A percentile compares a stretch with the other conserved stretches of the same genome.
Evolutionary conservation across 2,113 vertebrate species (phyloP).

Genomic region (Micronycteris hirsuta): DNA sequence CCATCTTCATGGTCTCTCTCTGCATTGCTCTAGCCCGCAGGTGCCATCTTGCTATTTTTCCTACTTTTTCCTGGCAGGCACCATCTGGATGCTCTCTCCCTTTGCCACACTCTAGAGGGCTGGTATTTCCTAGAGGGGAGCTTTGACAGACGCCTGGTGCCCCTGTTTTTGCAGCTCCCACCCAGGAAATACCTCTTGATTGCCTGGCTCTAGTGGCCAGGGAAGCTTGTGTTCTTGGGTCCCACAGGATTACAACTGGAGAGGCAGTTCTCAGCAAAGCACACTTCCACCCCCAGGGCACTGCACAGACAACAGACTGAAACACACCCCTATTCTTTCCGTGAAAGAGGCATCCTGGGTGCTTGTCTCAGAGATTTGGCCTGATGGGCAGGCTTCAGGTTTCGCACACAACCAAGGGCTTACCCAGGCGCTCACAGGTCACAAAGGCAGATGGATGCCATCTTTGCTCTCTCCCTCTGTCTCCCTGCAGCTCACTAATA

Average conservation of each 20-base stretch:
- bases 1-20: background rate
- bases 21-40: background rate
- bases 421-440: background rate
- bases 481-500: background rate
- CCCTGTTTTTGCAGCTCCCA: background rate
- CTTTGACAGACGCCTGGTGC: background rate
- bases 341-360: background rate
- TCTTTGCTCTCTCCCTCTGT: background rate
- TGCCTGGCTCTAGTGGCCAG: background rate
- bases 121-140: background rate
- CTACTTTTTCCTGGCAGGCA: background rate
- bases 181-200: background rate
- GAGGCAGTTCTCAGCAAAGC: background rate
- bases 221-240: background rate
- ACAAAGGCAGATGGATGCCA: background rate
- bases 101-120: background rate
- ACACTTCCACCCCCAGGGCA: background rate
- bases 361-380: background rate
- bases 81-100: background rate
- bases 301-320: background rate
- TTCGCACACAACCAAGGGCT: no score
- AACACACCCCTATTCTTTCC: background rate
- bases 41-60: background rate
- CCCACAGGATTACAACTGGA: background rate
- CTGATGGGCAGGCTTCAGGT: background rate